Conservation (phyloP, 1,140 invertebrate genomes). For the Dolichoris vasculosae region DNA sequence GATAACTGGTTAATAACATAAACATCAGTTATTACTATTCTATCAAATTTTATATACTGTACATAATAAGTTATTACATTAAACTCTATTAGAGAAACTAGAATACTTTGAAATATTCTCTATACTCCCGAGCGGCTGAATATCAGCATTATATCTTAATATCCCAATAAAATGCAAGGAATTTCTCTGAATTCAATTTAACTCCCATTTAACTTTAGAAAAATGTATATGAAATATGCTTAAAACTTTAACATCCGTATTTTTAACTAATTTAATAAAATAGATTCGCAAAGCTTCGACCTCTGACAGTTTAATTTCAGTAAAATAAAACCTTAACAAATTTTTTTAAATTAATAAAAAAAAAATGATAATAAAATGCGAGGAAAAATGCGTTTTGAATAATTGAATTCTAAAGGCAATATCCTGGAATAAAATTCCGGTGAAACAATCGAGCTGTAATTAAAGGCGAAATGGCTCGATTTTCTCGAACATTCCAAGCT, state of each 20-base stretch:
- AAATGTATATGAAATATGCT: not conserved
- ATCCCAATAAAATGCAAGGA: too few relatives aligned
- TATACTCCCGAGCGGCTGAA: not conserved
- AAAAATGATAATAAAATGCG: not conserved
- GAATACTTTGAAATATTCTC: not conserved
- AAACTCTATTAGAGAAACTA: not conserved
- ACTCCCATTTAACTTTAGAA: too few relatives aligned
- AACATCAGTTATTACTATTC: not conserved
- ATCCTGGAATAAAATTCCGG: slow-evolving; percentile 28
- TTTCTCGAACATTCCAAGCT: slow-evolving; percentile 10
- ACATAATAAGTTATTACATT: not conserved
- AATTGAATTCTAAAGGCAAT: slow-evolving; percentile 29
- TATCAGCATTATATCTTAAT: not conserved
- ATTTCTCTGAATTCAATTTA: too few relatives aligned
- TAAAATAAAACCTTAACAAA: not conserved
- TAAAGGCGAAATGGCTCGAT: slow-evolving; percentile 43
- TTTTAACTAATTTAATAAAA: not conserved
- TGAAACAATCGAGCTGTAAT: slow-evolving; percentile 42
- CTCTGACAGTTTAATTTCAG: not conserved
- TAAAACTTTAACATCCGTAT: too few relatives aligned
- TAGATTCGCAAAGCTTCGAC: not conserved
- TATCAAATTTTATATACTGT: not conserved
- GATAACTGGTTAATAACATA: slow-evolving; percentile 7
- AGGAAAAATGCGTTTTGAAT: slow-evolving; percentile 20
- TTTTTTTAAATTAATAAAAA: not conserved